phyloP scores from a whole-genome alignment of 1,140 invertebrate species.

The Drosophila nasuta region DNA sequence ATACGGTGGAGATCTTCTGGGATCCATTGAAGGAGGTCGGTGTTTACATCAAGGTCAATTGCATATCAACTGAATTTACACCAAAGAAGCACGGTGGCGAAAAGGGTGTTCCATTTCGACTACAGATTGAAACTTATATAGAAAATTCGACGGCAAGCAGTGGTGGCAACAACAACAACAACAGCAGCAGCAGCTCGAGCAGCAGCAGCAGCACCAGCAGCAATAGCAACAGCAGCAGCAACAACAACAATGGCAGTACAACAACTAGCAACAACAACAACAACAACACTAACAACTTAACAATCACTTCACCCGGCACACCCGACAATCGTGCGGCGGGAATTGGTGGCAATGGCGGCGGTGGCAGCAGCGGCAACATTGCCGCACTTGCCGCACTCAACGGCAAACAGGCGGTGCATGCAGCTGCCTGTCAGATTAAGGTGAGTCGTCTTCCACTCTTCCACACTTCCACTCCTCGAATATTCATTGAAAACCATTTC shows the following conservation, averaged over 20 bases:
- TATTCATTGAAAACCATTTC: neutral
- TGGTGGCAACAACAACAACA: constrained; percentile 17
- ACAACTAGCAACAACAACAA: constrained; percentile 26
- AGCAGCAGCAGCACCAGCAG: constrained; percentile 19
- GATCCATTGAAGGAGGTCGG: constrained; percentile 98
- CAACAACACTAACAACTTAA: constrained; percentile 35
- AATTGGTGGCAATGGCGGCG: constrained; percentile 6
- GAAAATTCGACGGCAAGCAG: constrained; percentile 76
- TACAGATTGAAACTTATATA: constrained; percentile 95
- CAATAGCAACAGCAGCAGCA: constrained; percentile 43
- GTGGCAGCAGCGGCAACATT: constrained; percentile 56
- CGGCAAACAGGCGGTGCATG: constrained; percentile 89
- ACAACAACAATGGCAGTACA: constrained; percentile 32
- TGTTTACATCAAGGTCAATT: constrained; percentile 97
- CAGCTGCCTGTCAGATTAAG: constrained; percentile 98
- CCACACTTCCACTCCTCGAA: neutral
- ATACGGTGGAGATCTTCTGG: constrained; percentile 96
- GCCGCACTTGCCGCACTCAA: constrained; percentile 62
- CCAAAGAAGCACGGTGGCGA: constrained; percentile 99
- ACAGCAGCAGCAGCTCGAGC: constrained; percentile 25
- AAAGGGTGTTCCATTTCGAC: constrained; percentile 98
- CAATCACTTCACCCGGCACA: constrained; percentile 19
- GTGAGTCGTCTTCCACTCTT: constrained; percentile 82
- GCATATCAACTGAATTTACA: constrained; percentile 99
- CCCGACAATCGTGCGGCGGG: constrained; percentile 32